phyloP scores from a whole-genome alignment of 2,888 invertebrate genomes.

The Actias luna region DNA sequence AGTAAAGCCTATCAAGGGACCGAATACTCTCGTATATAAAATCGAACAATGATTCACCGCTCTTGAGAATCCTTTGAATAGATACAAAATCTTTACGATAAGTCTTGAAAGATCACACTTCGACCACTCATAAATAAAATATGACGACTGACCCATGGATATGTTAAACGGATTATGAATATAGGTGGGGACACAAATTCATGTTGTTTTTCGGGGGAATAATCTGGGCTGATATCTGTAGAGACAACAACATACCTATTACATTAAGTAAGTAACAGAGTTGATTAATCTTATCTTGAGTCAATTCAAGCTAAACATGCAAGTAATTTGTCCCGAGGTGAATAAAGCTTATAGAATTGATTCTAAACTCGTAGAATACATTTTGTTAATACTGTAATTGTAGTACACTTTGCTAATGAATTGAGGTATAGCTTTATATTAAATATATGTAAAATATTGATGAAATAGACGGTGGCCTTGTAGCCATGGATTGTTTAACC shows the following conservation, averaged over 20 bases:
- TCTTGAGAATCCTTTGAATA: slow-evolving; percentile 25
- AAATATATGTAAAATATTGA: too few relatives aligned
- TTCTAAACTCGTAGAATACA: slow-evolving; percentile 38
- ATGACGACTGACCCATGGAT: slow-evolving; percentile 45
- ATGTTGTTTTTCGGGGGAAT: slow-evolving; percentile 34
- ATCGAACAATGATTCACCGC: slow-evolving; percentile 33
- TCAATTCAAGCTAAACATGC: slow-evolving; percentile 41
- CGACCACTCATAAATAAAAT: slow-evolving; percentile 47
- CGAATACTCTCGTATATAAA: slow-evolving; percentile 31
- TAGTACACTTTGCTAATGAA: too few relatives aligned
- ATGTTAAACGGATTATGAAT: slow-evolving; percentile 52
- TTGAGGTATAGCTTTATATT: too few relatives aligned
- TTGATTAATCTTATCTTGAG: slow-evolving; percentile 48
- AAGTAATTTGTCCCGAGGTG: slow-evolving; percentile 26
- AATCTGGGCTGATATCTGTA: slow-evolving; percentile 28
- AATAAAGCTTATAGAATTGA: slow-evolving; percentile 35
- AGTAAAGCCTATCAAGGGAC: not conserved
- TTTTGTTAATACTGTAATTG: slow-evolving; percentile 42
- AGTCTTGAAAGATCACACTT: slow-evolving; percentile 39
- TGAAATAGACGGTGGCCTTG: too few relatives aligned
- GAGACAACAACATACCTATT: slow-evolving; percentile 6
- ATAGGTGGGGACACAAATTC: slow-evolving; percentile 43
- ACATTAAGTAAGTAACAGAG: slow-evolving; percentile 38
- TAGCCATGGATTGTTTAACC: too few relatives aligned
- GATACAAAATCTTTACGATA: slow-evolving; percentile 40